Evolutionary conservation across 2,113 vertebrate genomes (phyloP).

Genomic region (Sceloporus undulatus): DNA sequence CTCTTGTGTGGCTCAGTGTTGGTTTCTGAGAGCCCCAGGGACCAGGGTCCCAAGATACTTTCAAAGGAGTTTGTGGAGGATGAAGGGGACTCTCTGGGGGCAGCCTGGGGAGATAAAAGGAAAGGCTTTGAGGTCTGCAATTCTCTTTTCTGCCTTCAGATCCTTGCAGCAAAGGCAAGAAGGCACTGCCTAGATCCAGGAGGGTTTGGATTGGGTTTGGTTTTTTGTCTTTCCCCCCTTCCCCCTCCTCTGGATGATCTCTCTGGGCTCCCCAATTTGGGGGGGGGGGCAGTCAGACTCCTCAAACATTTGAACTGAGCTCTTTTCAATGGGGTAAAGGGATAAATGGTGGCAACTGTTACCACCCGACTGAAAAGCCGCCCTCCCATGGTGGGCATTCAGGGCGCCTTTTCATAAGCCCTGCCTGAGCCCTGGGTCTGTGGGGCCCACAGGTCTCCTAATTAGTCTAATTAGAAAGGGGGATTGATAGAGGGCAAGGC

Average conservation of each 20-base stretch:
- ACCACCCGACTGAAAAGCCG: slow-evolving; percentile 78
- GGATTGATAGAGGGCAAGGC: slow-evolving; percentile 71
- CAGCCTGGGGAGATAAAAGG: not conserved
- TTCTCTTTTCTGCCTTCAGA: slow-evolving; percentile 10
- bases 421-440: slow-evolving; percentile 67
- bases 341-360: slow-evolving; percentile 90
- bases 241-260: slow-evolving; percentile 57
- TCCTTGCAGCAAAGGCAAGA: slow-evolving; percentile 56
- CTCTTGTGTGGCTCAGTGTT: not conserved
- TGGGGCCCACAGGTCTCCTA: slow-evolving; percentile 76
- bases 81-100: no score
- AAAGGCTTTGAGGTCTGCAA: not conserved
- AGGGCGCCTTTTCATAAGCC: slow-evolving; percentile 78
- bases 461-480: slow-evolving; percentile 86
- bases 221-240: not conserved
- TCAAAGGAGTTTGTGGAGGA: not conserved
- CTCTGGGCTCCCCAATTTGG: slow-evolving; percentile 86
- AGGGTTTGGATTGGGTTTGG: not conserved
- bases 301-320: slow-evolving; percentile 94
- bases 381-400: slow-evolving; percentile 89
- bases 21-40: no score
- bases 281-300: slow-evolving; percentile 88
- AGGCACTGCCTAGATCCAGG: slow-evolving; percentile 14
- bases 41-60: not conserved
- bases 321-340: slow-evolving; percentile 83